Base-by-base conservation (phyloP, 2,113 vertebrate species). In the Copsychus sechellarum region DNA sequence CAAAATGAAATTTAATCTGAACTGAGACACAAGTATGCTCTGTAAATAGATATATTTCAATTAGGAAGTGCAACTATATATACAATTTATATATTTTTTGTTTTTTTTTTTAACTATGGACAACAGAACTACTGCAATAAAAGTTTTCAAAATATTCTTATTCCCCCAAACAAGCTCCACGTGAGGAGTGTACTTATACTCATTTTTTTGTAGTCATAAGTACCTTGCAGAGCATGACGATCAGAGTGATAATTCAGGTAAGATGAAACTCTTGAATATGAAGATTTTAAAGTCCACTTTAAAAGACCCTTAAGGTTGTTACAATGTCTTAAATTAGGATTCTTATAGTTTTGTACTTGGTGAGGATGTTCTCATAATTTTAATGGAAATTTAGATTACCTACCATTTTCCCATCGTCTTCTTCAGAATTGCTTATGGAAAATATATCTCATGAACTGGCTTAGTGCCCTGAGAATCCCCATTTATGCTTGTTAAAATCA, bases 161-260 rank as follows among this genome's bases (percentile, higher is more conserved):
- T 85, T 85, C 21, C 70, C 60, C 48, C 23, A 65, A 71, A 67
- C 40, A 89, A 93, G 36, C 66, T 85, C 54, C 71, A 86, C 54
- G 25, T 90, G 71, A 94, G 79, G 54, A 89, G 13, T 82, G 38
- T 62, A 82, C 71, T 95, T 82, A 80, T 57, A 82, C 47, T 81
- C 33, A 91, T 83, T 88, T 50, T 33, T 81, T 69, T 91, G 56
- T 87, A 93, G 64, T 86, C 56, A 51, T 80, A 85, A 93, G 47
- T 81, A 77, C 73, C 93, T 96, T 94, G 76, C 88, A 94, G 80
- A 90, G 51, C 56, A 70, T 86, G 72, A 64, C 2, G 28, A 95
- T 62, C 62, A 94, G 60, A 86, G 72, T 94, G 71, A 74, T 85
- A 90, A 83, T 54, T 60, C 92, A 90, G 88, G 92, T 93, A 93